Base-by-base conservation (phyloP, 2,797 vertebrate genomes). In the Amblyopsis hoosieri region DNA sequence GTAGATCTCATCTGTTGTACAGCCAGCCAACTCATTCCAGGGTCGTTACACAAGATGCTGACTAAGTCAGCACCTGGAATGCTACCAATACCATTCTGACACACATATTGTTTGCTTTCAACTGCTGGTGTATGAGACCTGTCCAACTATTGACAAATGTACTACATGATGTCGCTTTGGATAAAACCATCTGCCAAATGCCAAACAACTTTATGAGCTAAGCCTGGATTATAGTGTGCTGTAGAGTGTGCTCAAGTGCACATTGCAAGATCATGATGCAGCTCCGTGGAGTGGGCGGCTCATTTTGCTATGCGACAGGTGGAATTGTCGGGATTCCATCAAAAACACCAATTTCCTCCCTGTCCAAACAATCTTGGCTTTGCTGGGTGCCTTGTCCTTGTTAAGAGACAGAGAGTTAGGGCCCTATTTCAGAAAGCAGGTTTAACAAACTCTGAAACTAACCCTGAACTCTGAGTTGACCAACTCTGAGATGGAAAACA, bases 241-340 rank as follows among this genome's bases (percentile, higher is more conserved):
- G 9, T 42, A 42, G 7, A 42, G 23, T 9, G 37, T 42, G 7
- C 37, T 59, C 23, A 48, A 67, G 56, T 19, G 42, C 67, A 63
- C 48, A 51, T 59, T 51, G 58, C 61, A 37, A 70, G 60, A 52
- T n/a, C 68, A 53, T 68, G 47, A 2, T 17, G 54, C 71, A n/a
- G 63, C 64, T 67, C 72, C 48, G 62, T 42, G 65, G 66, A 66
- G 50, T 19, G 19, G 19, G 19, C 19, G 19, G 19, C 69, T 63
- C 61, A 85, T 87, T 60, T 61, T 68, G 72, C 87, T 77, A 69
- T 66, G 56, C 49, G 57, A 83, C 85, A 89, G 88, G 85, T 90
- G 83, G 69, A 83, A 77, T 87, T 77, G 77, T 81, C 80, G 75
- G 80, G 75, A 78, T 51, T 80, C 70, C 47, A 46, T 76, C 75